These are phyloP conservation scores for Phragmatobia fuliginosa DNA, from an alignment of 2,888 invertebrate genomes.

Conservation along the genomic window DNA sequence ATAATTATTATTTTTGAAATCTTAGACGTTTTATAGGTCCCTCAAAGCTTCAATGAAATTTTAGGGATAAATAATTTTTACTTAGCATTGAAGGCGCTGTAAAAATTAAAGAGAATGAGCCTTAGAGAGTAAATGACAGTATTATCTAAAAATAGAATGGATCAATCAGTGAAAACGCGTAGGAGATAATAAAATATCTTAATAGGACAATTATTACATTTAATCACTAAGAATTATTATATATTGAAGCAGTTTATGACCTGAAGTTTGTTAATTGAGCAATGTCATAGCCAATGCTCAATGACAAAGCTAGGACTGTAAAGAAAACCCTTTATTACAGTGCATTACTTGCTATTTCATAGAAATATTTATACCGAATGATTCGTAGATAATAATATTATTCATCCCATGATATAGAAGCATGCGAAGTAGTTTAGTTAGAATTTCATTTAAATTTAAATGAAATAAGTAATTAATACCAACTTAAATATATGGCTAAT, in stretches of 20 bases:
- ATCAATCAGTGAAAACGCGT: not conserved
- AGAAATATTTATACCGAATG: slow-evolving; percentile 32
- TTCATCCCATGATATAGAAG: slow-evolving; percentile 54
- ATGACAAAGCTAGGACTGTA: slow-evolving; percentile 26
- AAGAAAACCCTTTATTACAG: slow-evolving; percentile 37
- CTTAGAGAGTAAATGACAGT: not conserved
- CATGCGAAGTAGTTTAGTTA: slow-evolving; percentile 58
- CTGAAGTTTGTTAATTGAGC: not conserved
- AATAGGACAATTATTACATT: not conserved
- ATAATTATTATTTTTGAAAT: not conserved
- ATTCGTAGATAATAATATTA: slow-evolving; percentile 63
- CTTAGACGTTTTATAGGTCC: not conserved
- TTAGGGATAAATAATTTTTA: too few relatives aligned
- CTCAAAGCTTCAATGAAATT: not conserved
- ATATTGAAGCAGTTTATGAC: not conserved
- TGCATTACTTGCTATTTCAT: slow-evolving; percentile 29
- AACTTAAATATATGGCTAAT: slow-evolving; percentile 58
- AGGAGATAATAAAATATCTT: not conserved
- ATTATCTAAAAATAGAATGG: not conserved
- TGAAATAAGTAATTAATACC: slow-evolving; percentile 61
- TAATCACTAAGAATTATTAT: too few relatives aligned
- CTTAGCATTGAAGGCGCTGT: not conserved
- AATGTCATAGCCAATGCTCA: not conserved
- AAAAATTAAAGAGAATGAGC: too few relatives aligned
- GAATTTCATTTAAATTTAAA: slow-evolving; percentile 67